Conservation (phyloP, 2,797 vertebrate species). For the Sebastolobus alascanus region DNA sequence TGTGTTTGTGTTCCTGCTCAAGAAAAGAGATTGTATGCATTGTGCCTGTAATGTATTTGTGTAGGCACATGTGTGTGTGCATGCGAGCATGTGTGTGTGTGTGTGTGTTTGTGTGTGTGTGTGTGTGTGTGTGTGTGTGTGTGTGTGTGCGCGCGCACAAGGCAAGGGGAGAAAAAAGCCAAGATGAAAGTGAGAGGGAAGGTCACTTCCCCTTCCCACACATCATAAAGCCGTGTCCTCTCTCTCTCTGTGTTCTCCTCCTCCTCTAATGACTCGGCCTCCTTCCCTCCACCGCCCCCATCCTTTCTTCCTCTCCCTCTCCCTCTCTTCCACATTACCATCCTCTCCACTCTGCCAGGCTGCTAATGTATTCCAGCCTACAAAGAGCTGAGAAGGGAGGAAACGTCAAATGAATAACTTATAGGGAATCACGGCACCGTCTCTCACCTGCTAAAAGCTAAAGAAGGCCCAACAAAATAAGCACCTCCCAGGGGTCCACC, state of each 20-base stretch:
- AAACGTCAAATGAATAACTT: constrained; percentile 83
- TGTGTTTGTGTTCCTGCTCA: neutral
- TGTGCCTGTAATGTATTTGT: constrained; percentile 15
- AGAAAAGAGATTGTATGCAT: constrained; percentile 11
- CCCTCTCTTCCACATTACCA: constrained; percentile 77
- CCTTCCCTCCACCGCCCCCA: constrained; percentile 56
- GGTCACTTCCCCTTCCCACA: constrained; percentile 82
- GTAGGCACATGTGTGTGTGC: constrained; percentile 2
- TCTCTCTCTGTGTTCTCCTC: constrained; percentile 67
- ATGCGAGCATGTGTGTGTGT: neutral
- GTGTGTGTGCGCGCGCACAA: constrained; percentile 39
- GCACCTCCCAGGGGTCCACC: constrained; percentile 62
- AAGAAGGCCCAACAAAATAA: constrained; percentile 74
- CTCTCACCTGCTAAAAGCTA: constrained; percentile 83
- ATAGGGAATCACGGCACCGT: constrained; percentile 71
- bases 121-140: neutral
- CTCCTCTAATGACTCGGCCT: constrained; percentile 75
- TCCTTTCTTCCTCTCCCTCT: constrained; percentile 64
- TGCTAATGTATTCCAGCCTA: constrained; percentile 81
- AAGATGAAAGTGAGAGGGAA: constrained; percentile 79
- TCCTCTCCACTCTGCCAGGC: constrained; percentile 70
- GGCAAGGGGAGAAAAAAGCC: constrained; percentile 48
- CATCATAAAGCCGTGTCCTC: constrained; percentile 78
- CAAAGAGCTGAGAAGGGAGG: constrained; percentile 76
- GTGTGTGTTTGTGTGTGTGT: neutral